phyloP scores from a whole-genome alignment of 1,140 invertebrate species.

The Chlorops oryzae region DNA sequence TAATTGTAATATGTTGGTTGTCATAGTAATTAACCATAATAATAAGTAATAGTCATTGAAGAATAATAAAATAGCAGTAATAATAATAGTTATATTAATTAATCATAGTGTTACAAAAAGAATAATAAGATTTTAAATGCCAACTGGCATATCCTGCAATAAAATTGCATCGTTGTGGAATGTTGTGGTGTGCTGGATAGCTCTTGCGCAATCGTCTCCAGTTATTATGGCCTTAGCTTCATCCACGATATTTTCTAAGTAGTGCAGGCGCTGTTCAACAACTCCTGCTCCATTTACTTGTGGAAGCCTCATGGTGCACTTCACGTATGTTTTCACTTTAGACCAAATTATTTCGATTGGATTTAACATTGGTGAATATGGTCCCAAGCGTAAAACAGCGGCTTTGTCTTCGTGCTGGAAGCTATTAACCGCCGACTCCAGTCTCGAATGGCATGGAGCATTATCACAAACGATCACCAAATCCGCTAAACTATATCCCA shows the following conservation, averaged over 20 bases:
- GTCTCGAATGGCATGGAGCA: conserved; percentile 3
- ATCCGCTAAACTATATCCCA: not conserved
- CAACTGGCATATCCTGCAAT: not conserved
- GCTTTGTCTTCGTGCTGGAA: not conserved
- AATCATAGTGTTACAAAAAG: not conserved
- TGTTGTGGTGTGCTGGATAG: not conserved
- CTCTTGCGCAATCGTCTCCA: not conserved
- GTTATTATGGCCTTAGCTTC: not conserved
- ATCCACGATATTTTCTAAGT: not conserved
- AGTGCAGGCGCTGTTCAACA: not conserved
- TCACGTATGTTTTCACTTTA: not conserved
- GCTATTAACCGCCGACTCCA: conserved; percentile 7
- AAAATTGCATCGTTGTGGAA: not conserved
- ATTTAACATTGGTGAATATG: conserved; percentile 6
- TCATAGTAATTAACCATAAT: too few relatives aligned
- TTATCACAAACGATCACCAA: conserved; percentile 12
- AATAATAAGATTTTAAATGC: not conserved
- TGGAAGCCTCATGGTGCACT: too few relatives aligned
- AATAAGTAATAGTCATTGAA: too few relatives aligned
- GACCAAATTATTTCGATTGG: conserved; percentile 3
- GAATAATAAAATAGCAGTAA: too few relatives aligned
- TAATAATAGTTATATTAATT: too few relatives aligned
- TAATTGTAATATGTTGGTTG: too few relatives aligned
- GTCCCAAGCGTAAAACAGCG: not conserved
- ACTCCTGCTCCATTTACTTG: not conserved